Conservation (phyloP, 2,113 vertebrate species). For the Indicator indicator region DNA sequence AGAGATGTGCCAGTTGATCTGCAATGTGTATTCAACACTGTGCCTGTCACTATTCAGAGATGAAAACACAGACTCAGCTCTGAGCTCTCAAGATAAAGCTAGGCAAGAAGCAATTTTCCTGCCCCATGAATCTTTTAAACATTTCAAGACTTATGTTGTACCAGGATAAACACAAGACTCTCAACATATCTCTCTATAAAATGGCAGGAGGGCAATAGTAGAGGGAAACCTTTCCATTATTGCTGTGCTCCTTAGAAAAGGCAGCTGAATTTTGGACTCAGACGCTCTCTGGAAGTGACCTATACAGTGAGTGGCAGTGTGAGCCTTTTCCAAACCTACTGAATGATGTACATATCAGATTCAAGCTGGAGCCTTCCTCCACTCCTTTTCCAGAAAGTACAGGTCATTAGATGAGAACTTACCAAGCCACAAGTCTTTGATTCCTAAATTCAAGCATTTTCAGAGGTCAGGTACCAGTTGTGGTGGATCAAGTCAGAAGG, state of each 20-base stretch:
- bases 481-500: neutral
- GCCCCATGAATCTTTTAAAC: neutral
- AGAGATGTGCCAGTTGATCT: rapidly evolving
- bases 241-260: neutral
- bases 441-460: neutral
- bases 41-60: neutral
- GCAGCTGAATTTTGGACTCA: neutral
- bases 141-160: neutral
- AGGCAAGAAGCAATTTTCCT: neutral
- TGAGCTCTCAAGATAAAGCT: neutral
- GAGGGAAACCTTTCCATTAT: neutral
- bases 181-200: neutral
- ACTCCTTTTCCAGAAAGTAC: neutral
- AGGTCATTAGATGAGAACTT: neutral
- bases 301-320: neutral
- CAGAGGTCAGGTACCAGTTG: neutral
- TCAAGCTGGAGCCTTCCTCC: neutral
- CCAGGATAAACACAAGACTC: neutral
- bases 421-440: neutral
- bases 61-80: neutral
- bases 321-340: neutral
- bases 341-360: neutral
- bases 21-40: neutral
- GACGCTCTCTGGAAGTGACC: neutral
- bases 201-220: neutral